Base-by-base conservation (phyloP, 2,113 vertebrate species). In the Apteryx owenii region DNA sequence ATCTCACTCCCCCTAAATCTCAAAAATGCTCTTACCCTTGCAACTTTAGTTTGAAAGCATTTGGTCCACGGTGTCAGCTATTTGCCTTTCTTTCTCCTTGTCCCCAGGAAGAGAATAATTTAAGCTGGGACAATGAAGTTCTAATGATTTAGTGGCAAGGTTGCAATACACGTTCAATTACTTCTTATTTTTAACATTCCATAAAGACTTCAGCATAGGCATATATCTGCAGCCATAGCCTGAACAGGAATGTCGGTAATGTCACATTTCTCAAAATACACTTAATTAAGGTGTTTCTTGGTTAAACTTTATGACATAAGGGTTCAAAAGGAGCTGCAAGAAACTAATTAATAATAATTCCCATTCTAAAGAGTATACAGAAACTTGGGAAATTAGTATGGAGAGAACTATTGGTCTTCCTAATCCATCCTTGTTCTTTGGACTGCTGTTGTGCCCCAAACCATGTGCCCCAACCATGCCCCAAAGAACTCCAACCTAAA, bases 361-460 rank as follows among this genome's bases (percentile, higher is more conserved):
- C 38, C 15, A 50, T 89, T 89, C 82, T 38, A 90, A 91, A 88
- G 54, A 80, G 25, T 33, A 46, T 58, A 81, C 10, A 77, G 85
- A 94, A 89, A 86, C 81, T 86, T 90, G 44, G 80, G 70, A 96
- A 97, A 97, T 96, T 70, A 88, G 25, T 48, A 50, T 48, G 70
- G 88, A 71, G 70, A 91, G 46, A 87, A 73, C 42, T 68, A 68
- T 12, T 78, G 48, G 51, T 90, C 78, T 81, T 92, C 80, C 89
- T 93, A 97, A 93, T 94, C 77, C 80, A 40, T 53, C 31, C 46
- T 54, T 94, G 91, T 94, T 82, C 70, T 90, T 90, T 86, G 71
- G 70, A 8, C 36, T 38, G 36, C 36, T 38, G 36, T 38, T 38
- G 36, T 38, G 36, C 36, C 36, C 36, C 36, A 38, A 38, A 38